phyloP scores from a whole-genome alignment of 2,113 vertebrate genomes.

The Chaetorhynchus papuensis region DNA sequence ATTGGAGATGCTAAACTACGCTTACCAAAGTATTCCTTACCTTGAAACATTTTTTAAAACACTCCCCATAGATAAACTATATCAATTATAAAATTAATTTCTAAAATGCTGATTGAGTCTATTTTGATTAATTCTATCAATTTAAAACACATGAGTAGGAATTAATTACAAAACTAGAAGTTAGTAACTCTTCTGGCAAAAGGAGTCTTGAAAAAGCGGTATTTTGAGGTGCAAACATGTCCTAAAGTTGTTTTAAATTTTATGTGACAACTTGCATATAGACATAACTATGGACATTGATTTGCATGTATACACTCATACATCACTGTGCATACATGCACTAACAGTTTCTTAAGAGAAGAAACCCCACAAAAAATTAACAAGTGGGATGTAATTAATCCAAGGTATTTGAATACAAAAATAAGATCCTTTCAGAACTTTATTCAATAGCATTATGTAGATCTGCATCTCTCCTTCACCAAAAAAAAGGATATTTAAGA shows the following conservation, averaged over 20 bases:
- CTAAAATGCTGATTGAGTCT: rapidly evolving
- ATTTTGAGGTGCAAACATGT: neutral
- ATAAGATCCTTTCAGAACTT: neutral
- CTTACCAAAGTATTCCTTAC: neutral
- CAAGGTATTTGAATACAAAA: neutral
- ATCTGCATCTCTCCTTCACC: rapidly evolving
- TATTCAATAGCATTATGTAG: neutral
- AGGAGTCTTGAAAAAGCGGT: neutral
- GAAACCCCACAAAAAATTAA: neutral
- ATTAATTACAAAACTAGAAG: neutral
- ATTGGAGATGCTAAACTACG: neutral
- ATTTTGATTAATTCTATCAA: neutral
- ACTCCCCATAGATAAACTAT: rapidly evolving
- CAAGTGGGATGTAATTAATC: neutral
- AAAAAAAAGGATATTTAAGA: neutral
- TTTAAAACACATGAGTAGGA: neutral
- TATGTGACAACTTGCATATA: neutral
- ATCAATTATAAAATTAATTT: neutral
- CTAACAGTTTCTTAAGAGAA: neutral
- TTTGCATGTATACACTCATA: neutral
- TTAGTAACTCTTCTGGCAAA: neutral
- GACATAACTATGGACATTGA: too few species aligned
- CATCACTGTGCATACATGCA: neutral
- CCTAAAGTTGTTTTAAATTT: neutral
- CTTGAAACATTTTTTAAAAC: neutral